Conservation (phyloP, 2,888 invertebrate species). For the Stenolophus ochropezus region DNA sequence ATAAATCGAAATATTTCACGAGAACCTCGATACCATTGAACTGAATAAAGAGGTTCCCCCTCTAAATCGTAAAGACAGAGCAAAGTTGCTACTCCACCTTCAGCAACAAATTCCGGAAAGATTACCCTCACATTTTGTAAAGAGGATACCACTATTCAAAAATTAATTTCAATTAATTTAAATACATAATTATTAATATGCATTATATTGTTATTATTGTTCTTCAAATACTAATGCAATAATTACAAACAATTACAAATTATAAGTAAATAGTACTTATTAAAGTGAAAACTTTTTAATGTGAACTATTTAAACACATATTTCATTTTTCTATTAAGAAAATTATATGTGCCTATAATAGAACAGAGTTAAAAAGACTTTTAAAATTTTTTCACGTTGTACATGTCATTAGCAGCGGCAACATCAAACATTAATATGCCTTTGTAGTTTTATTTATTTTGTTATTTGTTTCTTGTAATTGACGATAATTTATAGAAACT, state of each 20-base stretch:
- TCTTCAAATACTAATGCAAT: not conserved
- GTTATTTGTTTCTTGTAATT: constrained; percentile 33
- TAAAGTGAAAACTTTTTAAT: not conserved
- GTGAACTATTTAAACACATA: constrained; percentile 4
- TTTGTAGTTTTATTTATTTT: constrained; percentile 47
- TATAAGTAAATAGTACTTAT: not conserved
- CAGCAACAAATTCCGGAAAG: constrained; percentile 46
- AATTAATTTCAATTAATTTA: not conserved
- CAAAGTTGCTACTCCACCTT: constrained; percentile 76
- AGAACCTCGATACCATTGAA: constrained; percentile 82
- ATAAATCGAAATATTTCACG: constrained; percentile 82
- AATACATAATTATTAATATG: no score
- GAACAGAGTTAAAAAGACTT: not conserved
- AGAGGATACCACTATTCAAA: not conserved
- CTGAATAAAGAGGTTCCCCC: constrained; percentile 81
- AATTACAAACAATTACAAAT: no score
- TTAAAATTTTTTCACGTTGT: constrained; percentile 17
- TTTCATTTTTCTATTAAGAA: not conserved
- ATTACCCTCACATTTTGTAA: constrained; percentile 48
- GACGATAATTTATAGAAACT: constrained; percentile 22
- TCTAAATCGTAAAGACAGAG: constrained; percentile 80
- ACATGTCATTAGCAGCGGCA: constrained; percentile 55
- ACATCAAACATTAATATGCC: constrained; percentile 47
- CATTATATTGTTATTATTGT: not conserved
- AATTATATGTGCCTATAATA: not conserved